phyloP scores from a whole-genome alignment of 1,140 invertebrate genomes.

The Lepidostoma basale region DNA sequence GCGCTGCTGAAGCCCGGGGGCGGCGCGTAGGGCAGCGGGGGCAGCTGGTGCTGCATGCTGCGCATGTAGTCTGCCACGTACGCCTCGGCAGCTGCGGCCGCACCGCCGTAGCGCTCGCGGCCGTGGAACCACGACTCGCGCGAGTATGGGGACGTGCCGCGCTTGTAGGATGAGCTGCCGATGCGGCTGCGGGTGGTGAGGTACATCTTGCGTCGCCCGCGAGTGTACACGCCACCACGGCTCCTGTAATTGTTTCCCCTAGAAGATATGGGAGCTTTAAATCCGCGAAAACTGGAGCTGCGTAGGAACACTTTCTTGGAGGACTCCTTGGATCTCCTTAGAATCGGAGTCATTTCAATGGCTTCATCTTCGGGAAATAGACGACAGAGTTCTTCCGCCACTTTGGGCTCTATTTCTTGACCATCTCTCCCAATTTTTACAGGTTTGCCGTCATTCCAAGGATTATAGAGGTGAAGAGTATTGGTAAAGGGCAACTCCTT shows the following conservation, averaged over 20 bases:
- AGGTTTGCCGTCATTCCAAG: conserved; percentile 98
- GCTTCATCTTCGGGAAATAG: conserved; percentile 93
- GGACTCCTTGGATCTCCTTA: conserved; percentile 87
- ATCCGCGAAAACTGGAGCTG: conserved; percentile 61
- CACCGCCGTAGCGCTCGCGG: conserved; percentile 56
- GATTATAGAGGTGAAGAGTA: conserved; percentile 93
- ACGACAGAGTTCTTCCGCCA: conserved; percentile 92
- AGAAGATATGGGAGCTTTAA: conserved; percentile 52
- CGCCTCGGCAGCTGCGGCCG: conserved; percentile 74
- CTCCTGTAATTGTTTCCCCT: conserved; percentile 55
- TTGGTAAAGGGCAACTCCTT: conserved; percentile 92
- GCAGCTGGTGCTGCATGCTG: conserved; percentile 79
- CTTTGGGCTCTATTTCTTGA: conserved; percentile 95
- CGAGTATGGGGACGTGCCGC: conserved; percentile 63
- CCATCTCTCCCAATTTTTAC: conserved; percentile 98
- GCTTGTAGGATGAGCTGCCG: conserved; percentile 60
- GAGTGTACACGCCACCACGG: conserved; percentile 52
- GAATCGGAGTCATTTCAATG: conserved; percentile 88
- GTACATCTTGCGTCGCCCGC: conserved; percentile 62
- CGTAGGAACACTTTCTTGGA: conserved; percentile 67
- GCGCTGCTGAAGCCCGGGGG: conserved; percentile 65
- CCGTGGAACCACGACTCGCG: conserved; percentile 58
- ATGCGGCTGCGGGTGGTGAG: conserved; percentile 57
- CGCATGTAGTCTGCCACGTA: conserved; percentile 81
- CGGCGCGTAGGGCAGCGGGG: conserved; percentile 73